Base-by-base conservation (phyloP, 92 coral and sea anemone genomes). In the Porites lobata region DNA sequence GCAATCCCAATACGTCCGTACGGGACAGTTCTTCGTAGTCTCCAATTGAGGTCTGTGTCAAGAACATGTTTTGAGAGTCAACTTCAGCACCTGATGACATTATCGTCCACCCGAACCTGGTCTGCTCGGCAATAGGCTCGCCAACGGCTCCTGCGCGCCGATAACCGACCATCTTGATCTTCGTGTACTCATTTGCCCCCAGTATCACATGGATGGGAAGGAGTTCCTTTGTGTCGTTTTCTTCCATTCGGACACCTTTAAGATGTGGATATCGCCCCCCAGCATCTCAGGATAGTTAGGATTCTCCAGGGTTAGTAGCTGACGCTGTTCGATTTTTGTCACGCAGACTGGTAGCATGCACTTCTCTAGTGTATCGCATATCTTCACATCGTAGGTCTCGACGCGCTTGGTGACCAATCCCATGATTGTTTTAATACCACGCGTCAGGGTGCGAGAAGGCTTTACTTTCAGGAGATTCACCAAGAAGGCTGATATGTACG, bases 1-100 rank as follows among this genome's bases (percentile, higher is more conserved):
- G 82, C 0, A 92, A 59, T 0, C 91, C 89, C 8, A 90, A 84
- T 22, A 89, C 89, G 51, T 92, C 95, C 76, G 90, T 15, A 19
- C 88, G 65, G 68, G 88, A 93, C 32, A 90, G 89, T 82, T 88
- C 85, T 76, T 91, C 87, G 9, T 88, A 88, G 62, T 85, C 96
- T 69, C 67, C 63, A 10, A 50, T 63, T 50, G 74, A 79, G 58
- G 88, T 22, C 54, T 72, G 81, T 8, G 59, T 61, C 73, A 84
- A 38, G 64, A 84, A 84, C 88, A 84, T 61, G 59, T 38, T 83
- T 64, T n/a, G 62, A 1, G 43, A 63, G 62, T 83, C 72, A 15
- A 22, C 62, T 22, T 83, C 87, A 38, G 78, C 3, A 0, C 80
- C 87, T 72, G 87, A 61, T 2, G 79, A 83, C 21, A 83, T 70